Conservation (phyloP, 2,113 vertebrate species). For the Machaerirhynchus nigripectus region DNA sequence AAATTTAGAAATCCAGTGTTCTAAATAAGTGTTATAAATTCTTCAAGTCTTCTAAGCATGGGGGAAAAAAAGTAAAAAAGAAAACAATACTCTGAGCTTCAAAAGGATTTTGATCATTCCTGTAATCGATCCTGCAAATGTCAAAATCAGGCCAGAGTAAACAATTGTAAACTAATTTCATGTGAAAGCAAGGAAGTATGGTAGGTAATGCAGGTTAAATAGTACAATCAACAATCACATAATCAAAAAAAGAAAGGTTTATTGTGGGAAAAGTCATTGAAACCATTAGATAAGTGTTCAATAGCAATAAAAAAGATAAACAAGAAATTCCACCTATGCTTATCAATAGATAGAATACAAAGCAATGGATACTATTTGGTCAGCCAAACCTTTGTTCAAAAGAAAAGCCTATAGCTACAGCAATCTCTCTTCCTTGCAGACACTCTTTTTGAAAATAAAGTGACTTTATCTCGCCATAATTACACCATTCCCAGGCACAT, state of each 20-base stretch:
- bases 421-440: background rate
- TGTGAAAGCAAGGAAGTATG: background rate
- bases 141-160: slow-evolving; percentile 25
- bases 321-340: background rate
- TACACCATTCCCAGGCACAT: background rate
- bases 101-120: slow-evolving; percentile 19
- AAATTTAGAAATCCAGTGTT: background rate
- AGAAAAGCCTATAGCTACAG: background rate
- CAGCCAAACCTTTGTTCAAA: background rate
- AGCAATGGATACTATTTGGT: background rate
- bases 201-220: background rate
- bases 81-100: slow-evolving; percentile 42
- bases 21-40: background rate
- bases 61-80: background rate
- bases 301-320: slow-evolving; percentile 20
- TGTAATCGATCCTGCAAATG: background rate
- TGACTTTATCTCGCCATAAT: background rate
- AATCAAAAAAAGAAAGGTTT: slow-evolving; percentile 30
- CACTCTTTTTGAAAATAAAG: background rate
- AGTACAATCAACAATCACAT: background rate
- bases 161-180: slow-evolving; percentile 41
- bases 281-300: slow-evolving; percentile 43
- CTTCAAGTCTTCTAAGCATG: background rate
- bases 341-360: background rate
- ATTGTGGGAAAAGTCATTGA: slow-evolving; percentile 53